Evolutionary conservation across 2,113 vertebrate species (phyloP).

Genomic region (Dasyprocta punctata): DNA sequence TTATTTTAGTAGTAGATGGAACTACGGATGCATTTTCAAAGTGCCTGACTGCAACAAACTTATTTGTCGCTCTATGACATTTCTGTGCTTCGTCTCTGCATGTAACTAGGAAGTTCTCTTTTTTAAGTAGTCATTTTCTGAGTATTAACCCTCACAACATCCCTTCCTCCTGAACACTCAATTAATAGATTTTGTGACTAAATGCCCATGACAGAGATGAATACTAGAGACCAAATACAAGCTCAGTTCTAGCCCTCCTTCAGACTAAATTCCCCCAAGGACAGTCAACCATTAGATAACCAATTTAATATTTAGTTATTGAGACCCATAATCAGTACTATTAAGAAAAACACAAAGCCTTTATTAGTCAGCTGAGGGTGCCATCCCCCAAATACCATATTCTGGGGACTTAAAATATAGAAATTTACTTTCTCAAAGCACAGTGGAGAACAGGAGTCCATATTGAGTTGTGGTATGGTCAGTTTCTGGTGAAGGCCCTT

Average conservation of each 20-base stretch:
- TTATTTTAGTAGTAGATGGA: not conserved
- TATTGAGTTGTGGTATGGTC: not conserved
- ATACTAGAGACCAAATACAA: not conserved
- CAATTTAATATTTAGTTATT: not conserved
- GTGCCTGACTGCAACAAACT: not conserved
- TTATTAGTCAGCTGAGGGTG: not conserved
- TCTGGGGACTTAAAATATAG: not conserved
- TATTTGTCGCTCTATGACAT: not conserved
- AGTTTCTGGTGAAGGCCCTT: not conserved
- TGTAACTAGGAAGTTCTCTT: not conserved
- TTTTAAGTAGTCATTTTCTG: not conserved
- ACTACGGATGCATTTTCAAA: constrained; percentile 19
- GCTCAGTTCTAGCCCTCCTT: not conserved
- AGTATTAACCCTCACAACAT: not conserved
- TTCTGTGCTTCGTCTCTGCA: not conserved
- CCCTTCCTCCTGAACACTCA: not conserved
- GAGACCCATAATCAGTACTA: not conserved
- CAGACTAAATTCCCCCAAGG: not conserved
- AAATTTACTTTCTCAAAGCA: not conserved
- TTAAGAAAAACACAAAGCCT: not conserved
- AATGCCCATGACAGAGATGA: not conserved
- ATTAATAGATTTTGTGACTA: not conserved
- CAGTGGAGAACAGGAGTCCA: not conserved
- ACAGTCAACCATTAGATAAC: not conserved
- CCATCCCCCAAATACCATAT: not conserved